Evolutionary conservation across 1,140 invertebrate genomes (phyloP).

Genomic region (Tribolium castaneum): DNA sequence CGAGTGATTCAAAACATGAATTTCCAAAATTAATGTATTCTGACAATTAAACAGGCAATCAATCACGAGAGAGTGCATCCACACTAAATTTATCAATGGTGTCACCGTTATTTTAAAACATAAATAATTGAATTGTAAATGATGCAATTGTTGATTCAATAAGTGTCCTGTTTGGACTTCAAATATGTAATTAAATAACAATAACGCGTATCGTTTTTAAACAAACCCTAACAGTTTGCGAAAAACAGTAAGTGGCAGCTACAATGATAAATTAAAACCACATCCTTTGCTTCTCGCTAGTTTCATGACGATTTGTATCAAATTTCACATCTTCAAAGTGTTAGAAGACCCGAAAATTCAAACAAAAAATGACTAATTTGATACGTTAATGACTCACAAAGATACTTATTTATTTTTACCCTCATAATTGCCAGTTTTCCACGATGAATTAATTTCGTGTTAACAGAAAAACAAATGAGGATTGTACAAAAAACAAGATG

Average conservation of each 20-base stretch:
- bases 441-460: not conserved
- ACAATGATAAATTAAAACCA: slow-evolving; percentile 7
- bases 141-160: slow-evolving; percentile 15
- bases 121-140: slow-evolving; percentile 30
- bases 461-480: slow-evolving; percentile 1
- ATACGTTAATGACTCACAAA: not conserved
- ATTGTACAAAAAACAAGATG: not conserved
- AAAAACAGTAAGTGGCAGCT: not conserved
- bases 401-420: not conserved
- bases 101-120: slow-evolving; percentile 19
- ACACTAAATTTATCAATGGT: slow-evolving; percentile 27
- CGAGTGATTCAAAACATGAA: not conserved
- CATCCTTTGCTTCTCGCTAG: slow-evolving; percentile 3
- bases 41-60: not conserved
- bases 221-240: not conserved
- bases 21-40: not conserved
- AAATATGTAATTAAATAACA: not conserved
- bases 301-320: not conserved
- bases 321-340: not conserved
- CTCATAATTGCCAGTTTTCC: not conserved
- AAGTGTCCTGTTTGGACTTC: slow-evolving; percentile 1
- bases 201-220: not conserved
- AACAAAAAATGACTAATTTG: slow-evolving; percentile 14
- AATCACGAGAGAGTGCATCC: not conserved
- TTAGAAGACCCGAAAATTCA: not conserved